Evolutionary conservation across 2,888 invertebrate genomes (phyloP).

Genomic region (Erebia ligea): DNA sequence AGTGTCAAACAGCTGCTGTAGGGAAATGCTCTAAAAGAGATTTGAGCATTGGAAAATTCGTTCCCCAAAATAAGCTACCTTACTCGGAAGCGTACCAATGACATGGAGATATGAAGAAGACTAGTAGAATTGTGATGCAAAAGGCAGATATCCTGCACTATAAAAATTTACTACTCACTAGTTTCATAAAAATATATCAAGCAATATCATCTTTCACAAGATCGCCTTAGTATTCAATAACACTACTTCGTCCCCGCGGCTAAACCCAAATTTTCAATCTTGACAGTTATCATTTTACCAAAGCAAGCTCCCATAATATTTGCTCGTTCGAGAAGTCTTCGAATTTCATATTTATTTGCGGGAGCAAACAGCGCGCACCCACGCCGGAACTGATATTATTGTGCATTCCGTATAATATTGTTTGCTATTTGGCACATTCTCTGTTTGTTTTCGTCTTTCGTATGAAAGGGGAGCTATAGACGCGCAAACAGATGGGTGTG

Average conservation of each 20-base stretch:
- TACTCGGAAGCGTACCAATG: background rate
- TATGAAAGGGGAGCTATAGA: conserved; percentile 81
- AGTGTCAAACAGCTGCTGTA: too few relatives aligned
- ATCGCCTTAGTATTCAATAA: conserved; percentile 31
- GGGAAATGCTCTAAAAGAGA: background rate
- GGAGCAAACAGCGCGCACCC: conserved; percentile 73
- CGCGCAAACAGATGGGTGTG: conserved; percentile 77
- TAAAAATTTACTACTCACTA: background rate
- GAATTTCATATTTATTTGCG: conserved; percentile 83
- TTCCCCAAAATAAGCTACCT: background rate
- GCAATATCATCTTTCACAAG: conserved; percentile 5
- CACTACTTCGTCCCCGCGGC: conserved; percentile 60
- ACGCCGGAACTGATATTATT: conserved; percentile 82
- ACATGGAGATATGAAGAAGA: background rate
- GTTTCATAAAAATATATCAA: background rate
- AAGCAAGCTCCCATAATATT: conserved; percentile 80
- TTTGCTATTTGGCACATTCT: conserved; percentile 83
- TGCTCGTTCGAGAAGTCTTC: conserved; percentile 76
- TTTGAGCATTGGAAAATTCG: background rate
- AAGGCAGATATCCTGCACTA: background rate
- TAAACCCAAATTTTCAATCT: conserved; percentile 80
- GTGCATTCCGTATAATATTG: conserved; percentile 84
- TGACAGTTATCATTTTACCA: conserved; percentile 82
- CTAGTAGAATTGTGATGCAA: background rate
- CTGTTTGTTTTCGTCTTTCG: conserved; percentile 82